These are phyloP conservation scores for Peromyscus californicus DNA, from an alignment of 2,113 vertebrate genomes.

Conservation along the genomic window DNA sequence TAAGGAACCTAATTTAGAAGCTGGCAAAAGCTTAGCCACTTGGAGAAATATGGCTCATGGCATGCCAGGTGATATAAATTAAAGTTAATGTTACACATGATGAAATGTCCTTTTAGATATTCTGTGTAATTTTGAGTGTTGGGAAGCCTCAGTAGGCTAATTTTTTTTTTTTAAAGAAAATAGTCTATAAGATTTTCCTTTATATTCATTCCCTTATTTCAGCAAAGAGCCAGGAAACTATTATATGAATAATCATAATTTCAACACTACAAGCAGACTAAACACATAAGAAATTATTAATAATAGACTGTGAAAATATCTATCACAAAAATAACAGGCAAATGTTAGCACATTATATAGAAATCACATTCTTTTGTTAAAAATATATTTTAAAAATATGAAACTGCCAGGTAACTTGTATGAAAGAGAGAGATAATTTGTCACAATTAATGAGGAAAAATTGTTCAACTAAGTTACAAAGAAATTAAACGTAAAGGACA, in stretches of 20 bases:
- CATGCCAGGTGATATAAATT: constrained; percentile 77
- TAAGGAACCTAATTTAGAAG: constrained; percentile 61
- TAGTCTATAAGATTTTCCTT: constrained; percentile 14
- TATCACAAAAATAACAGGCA: constrained; percentile 69
- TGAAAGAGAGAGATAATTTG: constrained; percentile 46
- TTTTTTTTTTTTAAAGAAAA: constrained; percentile 37
- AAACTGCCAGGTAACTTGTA: background rate
- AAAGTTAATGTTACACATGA: constrained; percentile 71
- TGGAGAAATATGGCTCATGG: constrained; percentile 69
- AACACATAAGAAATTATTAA: constrained; percentile 73
- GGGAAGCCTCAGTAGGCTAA: constrained; percentile 64
- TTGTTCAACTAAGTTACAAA: constrained; percentile 32
- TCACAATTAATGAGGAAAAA: constrained; percentile 40
- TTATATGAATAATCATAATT: constrained; percentile 73
- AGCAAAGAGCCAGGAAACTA: constrained; percentile 45
- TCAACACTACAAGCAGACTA: constrained; percentile 57
- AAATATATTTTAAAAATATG: background rate
- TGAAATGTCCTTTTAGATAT: constrained; percentile 79
- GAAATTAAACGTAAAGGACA: constrained; percentile 59
- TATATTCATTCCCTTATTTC: constrained; percentile 61
- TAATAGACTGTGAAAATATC: constrained; percentile 67
- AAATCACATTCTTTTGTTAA: constrained; percentile 5
- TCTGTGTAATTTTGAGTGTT: constrained; percentile 74
- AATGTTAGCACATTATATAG: constrained; percentile 63
- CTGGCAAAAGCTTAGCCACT: constrained; percentile 54